Evolutionary conservation across 2,888 invertebrate species (phyloP), one percentile per base, ranked within the genome.

Genomic region (Amphipoea oculea): DNA sequence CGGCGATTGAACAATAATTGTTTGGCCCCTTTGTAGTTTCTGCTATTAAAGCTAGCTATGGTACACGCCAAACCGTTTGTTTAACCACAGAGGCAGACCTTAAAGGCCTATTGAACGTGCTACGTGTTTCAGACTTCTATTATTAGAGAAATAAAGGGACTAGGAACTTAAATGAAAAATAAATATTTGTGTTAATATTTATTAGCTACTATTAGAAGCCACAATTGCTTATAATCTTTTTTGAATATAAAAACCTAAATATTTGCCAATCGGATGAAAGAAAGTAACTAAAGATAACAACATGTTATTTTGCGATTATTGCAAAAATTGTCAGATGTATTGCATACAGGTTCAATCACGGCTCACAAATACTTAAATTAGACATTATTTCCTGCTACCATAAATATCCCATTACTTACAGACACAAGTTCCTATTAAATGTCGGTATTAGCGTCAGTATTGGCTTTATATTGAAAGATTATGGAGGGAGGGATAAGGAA

Each of bases 171-270:
- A 86, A 85, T 86, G 72, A 85, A 83, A 91, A 81, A 77, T 74
- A 76, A 79, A 76, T 73, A 63, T 73, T 88, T 90, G 88, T 91
- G 92, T 92, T 92, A 93, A 92, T 91, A 79, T 95, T 95, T 95
- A 96, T 95, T 96, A 95, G 94, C 93, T 94, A 93, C 91, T 89
- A 93, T 92, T 94, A 93, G 91, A 94, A 93, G 92, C 93, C 93
- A 95, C 91, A 89, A 92, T 86, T 89, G 85, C 87, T 91, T 90
- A 91, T 86, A 89, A 89, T 88, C 90, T 89, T 88, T 90, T 89
- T 86, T 88, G 79, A 86, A 88, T 85, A 88, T 86, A 87, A 90
- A 90, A 90, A 91, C 81, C 89, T 90, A 91, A 90, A 83, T 93
- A 93, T 93, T 88, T 93, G 93, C 92, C 92, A 90, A 88, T 88